These are phyloP conservation scores for Gallinago paraguaiae DNA, from an alignment of 2,113 vertebrate genomes.

Conservation along the genomic window DNA sequence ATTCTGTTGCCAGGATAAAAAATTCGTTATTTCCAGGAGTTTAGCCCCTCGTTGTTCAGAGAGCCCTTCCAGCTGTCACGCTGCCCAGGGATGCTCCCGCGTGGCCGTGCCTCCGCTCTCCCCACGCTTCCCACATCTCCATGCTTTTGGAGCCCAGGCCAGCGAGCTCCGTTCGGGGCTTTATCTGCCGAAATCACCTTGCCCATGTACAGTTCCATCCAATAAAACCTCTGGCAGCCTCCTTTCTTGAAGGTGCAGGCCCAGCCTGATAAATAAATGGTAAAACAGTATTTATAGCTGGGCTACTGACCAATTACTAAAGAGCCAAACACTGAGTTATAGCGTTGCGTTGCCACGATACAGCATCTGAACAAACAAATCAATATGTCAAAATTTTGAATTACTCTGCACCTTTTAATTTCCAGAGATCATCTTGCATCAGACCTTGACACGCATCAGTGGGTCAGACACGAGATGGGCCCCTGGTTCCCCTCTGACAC, in stretches of 20 bases:
- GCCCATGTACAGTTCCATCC: neutral
- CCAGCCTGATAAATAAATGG: neutral
- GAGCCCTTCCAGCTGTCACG: neutral
- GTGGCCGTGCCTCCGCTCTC: neutral
- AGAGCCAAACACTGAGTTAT: neutral
- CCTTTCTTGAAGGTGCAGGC: neutral
- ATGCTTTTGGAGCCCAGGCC: neutral
- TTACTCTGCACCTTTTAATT: neutral
- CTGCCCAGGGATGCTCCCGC: neutral
- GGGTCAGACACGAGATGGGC: neutral
- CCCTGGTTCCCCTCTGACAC: neutral
- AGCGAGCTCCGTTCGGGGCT: neutral
- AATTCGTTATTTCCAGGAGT: neutral
- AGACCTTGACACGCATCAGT: neutral
- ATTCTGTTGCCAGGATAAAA: neutral
- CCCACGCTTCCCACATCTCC: fast-evolving
- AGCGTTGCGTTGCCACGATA: neutral
- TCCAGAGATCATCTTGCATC: constrained; percentile 18
- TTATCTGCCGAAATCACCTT: neutral
- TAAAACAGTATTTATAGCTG: neutral
- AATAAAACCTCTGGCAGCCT: neutral
- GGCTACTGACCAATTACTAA: neutral
- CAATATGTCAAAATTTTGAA: neutral
- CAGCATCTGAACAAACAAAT: neutral
- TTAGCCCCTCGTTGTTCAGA: neutral